phyloP scores from a whole-genome alignment of 2,888 invertebrate species.

The Malthinus flaveolus region DNA sequence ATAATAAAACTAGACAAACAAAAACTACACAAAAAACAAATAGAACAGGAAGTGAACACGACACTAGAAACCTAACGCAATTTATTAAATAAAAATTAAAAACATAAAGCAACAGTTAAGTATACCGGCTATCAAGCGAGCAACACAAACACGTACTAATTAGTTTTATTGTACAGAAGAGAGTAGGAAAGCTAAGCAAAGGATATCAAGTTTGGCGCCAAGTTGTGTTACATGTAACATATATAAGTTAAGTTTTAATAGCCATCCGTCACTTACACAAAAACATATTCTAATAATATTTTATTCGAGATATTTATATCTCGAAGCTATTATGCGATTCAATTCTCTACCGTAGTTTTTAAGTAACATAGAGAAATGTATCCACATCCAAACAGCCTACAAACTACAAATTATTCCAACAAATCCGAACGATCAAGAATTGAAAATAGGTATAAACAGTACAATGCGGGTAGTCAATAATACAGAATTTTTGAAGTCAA shows the following conservation, averaged over 20 bases:
- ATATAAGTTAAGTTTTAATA: constrained; percentile 7
- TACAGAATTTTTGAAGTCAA: too few relatives aligned
- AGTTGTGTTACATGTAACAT: constrained; percentile 41
- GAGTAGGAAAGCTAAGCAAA: constrained; percentile 45
- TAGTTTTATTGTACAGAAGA: constrained; percentile 32
- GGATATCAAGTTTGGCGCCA: constrained; percentile 38
- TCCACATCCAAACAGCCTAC: neutral
- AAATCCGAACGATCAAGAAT: too few relatives aligned
- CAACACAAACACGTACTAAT: constrained; percentile 43
- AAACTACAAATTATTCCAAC: neutral
- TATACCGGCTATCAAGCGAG: constrained; percentile 45
- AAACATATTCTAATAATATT: neutral
- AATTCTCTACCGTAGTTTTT: neutral
- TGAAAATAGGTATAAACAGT: too few relatives aligned
- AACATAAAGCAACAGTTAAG: constrained; percentile 26
- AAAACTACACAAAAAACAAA: constrained; percentile 23
- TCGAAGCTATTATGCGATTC: neutral
- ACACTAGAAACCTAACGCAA: constrained; percentile 38
- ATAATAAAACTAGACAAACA: constrained; percentile 10
- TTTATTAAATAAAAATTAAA: constrained; percentile 32
- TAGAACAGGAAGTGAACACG: constrained; percentile 35
- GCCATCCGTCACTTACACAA: neutral
- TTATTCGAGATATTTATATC: neutral
- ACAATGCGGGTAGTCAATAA: too few relatives aligned
- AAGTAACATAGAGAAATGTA: neutral